Conservation (phyloP, 64 coral and sea anemone species). For the Astreopora myriophthalma region DNA sequence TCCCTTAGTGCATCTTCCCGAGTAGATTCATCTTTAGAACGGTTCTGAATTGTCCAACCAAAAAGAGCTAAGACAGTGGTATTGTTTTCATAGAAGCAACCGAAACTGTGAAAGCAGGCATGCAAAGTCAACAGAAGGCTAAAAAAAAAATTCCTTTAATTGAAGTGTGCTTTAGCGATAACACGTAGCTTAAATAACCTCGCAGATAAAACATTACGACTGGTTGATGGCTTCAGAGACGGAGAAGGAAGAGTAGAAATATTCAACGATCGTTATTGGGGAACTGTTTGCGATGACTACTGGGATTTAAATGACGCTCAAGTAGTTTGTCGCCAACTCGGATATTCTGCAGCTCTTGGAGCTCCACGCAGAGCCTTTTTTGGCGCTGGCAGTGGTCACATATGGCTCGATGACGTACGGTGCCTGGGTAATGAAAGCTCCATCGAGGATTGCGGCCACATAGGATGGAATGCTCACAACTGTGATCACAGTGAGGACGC, state of each 20-base stretch:
- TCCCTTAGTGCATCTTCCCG: too few relatives aligned
- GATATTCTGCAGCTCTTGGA: not conserved
- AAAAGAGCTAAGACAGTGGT: too few relatives aligned
- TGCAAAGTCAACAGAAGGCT: too few relatives aligned
- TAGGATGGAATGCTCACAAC: too few relatives aligned
- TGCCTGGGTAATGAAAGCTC: too few relatives aligned
- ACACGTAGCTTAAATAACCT: not conserved
- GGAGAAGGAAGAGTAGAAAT: conserved; percentile 36
- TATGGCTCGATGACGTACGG: not conserved
- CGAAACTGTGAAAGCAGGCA: too few relatives aligned
- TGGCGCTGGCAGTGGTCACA: conserved; percentile 20
- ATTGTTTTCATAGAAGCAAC: too few relatives aligned
- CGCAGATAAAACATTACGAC: not conserved
- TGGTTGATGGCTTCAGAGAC: not conserved
- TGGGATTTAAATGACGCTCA: conserved; percentile 9
- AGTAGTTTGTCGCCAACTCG: conserved; percentile 6
- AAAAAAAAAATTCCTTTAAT: not conserved
- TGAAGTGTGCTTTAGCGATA: too few relatives aligned
- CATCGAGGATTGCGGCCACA: too few relatives aligned
- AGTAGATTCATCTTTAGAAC: too few relatives aligned
- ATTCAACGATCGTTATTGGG: conserved; percentile 22
- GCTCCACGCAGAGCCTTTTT: not conserved
- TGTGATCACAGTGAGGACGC: too few relatives aligned
- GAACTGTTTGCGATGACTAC: conserved; percentile 6
- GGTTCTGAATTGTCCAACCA: too few relatives aligned